Evolutionary conservation across 2,113 vertebrate genomes (phyloP).

Genomic region (Pseudonaja textilis): DNA sequence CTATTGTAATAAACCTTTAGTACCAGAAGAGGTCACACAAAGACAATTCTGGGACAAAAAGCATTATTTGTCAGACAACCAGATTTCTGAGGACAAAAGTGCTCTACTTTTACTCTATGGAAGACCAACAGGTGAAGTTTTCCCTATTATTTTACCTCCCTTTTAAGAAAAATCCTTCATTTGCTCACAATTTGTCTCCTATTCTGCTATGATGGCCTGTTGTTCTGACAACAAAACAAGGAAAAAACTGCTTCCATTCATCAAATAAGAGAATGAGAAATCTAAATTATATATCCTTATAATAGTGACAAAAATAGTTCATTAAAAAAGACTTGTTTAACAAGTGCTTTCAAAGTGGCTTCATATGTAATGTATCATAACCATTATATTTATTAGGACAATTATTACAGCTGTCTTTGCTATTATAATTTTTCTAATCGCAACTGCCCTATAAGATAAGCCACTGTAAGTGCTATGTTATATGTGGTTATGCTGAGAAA

Average conservation of each 20-base stretch:
- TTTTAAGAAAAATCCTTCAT: not conserved
- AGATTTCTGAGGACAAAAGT: not conserved
- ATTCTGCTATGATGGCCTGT: not conserved
- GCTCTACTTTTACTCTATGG: not conserved
- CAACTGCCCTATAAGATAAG: not conserved
- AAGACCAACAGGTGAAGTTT: not conserved
- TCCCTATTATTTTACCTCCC: not conserved
- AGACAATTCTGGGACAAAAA: not conserved
- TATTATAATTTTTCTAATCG: not conserved
- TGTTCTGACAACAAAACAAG: not conserved
- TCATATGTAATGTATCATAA: not conserved
- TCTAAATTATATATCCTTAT: not conserved
- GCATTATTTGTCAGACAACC: not conserved
- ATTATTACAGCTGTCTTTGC: not conserved
- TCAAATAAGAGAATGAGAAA: no score
- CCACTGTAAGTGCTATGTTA: not conserved
- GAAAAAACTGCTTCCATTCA: not conserved
- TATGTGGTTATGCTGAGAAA: not conserved
- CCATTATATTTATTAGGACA: not conserved
- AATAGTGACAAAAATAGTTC: not conserved
- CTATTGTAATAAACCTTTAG: not conserved
- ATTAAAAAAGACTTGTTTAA: not conserved
- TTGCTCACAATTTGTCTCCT: not conserved
- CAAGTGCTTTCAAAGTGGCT: not conserved
- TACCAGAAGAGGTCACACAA: slow-evolving; percentile 57